Conservation (phyloP, 2,888 invertebrate species). For the Steinernema carpocapsae region DNA sequence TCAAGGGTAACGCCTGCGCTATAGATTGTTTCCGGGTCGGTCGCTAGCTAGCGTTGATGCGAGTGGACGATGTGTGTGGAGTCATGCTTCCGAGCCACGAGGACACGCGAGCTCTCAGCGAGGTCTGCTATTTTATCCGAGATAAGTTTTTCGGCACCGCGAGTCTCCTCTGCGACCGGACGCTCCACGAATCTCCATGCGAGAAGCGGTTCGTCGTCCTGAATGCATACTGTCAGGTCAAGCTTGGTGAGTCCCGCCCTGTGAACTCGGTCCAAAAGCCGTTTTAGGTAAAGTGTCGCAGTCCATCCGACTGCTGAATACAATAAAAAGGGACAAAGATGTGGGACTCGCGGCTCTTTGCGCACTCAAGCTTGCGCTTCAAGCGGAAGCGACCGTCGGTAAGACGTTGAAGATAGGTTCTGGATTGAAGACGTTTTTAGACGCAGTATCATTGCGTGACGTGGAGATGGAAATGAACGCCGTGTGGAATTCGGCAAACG, state of each 20-base stretch:
- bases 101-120: slow-evolving; percentile 3
- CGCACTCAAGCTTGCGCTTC: slow-evolving; percentile 47
- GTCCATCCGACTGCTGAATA: slow-evolving; percentile 55
- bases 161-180: slow-evolving; percentile 49
- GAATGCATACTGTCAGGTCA: slow-evolving; percentile 50
- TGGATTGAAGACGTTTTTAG: slow-evolving; percentile 38
- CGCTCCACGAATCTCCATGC: slow-evolving; percentile 14
- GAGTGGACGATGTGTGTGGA: slow-evolving; percentile 29
- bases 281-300: slow-evolving; percentile 56
- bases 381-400: slow-evolving; percentile 44
- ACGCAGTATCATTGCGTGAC: slow-evolving; percentile 45
- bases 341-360: slow-evolving; percentile 43
- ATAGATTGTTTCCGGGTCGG: slow-evolving; percentile 7
- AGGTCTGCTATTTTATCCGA: slow-evolving; percentile 39
- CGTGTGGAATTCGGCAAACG: slow-evolving; percentile 43
- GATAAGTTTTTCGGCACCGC: slow-evolving; percentile 52
- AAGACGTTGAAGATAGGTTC: background rate
- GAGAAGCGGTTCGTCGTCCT: slow-evolving; percentile 45
- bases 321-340: slow-evolving; percentile 44
- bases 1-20: slow-evolving; percentile 1
- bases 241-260: slow-evolving; percentile 41
- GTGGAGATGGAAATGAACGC: slow-evolving; percentile 47
- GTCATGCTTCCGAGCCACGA: slow-evolving; percentile 29
- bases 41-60: slow-evolving; percentile 14
- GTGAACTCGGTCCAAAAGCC: background rate